Evolutionary conservation across 2,888 invertebrate species (phyloP), one percentile per base, ranked within the genome.

Genomic region (Drosophila pseudotakahashii): DNA sequence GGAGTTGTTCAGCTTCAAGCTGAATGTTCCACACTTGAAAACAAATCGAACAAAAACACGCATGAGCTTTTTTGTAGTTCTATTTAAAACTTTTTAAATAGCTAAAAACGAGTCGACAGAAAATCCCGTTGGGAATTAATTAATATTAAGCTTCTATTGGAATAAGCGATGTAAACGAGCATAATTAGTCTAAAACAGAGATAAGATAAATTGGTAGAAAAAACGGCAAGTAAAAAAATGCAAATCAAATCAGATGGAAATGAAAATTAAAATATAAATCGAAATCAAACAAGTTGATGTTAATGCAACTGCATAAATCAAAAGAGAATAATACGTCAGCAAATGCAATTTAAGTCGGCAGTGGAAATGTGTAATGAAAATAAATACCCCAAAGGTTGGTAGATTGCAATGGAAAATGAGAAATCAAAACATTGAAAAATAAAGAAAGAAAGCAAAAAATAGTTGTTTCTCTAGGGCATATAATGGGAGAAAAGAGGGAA

Each of bases 11-110:
- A 42, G 72, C 51, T 63, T 61, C 26, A 68, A 70, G 42, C 61
- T 51, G 54, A 57, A 50, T 32, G 13, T 23, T 16, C 45, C 51
- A 57, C 37, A 48, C 58, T 52, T 58, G n/a, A 58, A 51, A 52
- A 51, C 51, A 45, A 50, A 55, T 16, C 45, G 13, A 41, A 55
- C 55, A 52, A 37, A 51, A 37, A 62, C 70, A 78, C 64, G 78
- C 77, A 76, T 75, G 85, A 85, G 86, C 83, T 85, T 81, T 82
- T 80, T 85, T 75, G 72, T 78, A 79, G 71, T 54, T 53, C 62
- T 52, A 64, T 52, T 51, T 64, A 58, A 48, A 47, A 30, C 62
- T 45, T 54, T 32, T 67, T 44, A 36, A 50, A 72, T 19, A 47
- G 30, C 50, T 30, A 45, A 26, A 54, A 42, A 54, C 30, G 26